Evolutionary conservation across 2,888 invertebrate species (phyloP), one percentile per base, ranked within the genome.

Genomic region (Harmothoe impar): DNA sequence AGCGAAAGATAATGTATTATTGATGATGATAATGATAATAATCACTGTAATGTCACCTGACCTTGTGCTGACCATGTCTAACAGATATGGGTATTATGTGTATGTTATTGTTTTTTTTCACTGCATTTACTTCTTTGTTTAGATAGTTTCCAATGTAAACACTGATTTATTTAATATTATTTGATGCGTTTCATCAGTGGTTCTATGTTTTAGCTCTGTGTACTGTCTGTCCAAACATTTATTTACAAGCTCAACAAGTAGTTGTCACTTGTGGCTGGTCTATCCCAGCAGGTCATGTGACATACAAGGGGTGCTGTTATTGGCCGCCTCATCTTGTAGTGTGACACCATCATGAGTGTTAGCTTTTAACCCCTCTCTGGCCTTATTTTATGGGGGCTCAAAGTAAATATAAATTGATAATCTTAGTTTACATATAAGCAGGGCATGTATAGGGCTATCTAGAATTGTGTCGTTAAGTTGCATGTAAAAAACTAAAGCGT

Each of bases 91-190:
- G n/a, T 81, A 81, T 81, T 86, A n/a, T 25, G 29, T 86, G 86
- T 86, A 86, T 86, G 86, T 86, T 86, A 86, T 54, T 54, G 54
- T 20, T 86, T 52, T 86, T 84, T 84, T 84, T 86, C 52, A 56
- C 54, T 86, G 86, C 86, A 86, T 86, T 86, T 86, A 86, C 33
- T 86, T 86, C 81, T 15, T 33, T 86, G 86, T 86, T 86, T 86
- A 86, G 86, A 54, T 52, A 86, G 86, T 86, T 86, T 86, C 52
- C 86, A 54, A 31, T 86, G 86, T 86, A 86, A 20, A 54, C 86
- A 86, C 86, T 86, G 86, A 35, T 81, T 84, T 54, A 86, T 86
- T 86, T 86, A 86, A 86, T 86, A 56, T 52, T 86, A 54, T 86
- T 54, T 29, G 86, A 81, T 23, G 81, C 23, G 81, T 81, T 86